These are phyloP conservation scores for Adelphocoris suturalis DNA, from an alignment of 2,888 invertebrate species.

Conservation along the genomic window DNA sequence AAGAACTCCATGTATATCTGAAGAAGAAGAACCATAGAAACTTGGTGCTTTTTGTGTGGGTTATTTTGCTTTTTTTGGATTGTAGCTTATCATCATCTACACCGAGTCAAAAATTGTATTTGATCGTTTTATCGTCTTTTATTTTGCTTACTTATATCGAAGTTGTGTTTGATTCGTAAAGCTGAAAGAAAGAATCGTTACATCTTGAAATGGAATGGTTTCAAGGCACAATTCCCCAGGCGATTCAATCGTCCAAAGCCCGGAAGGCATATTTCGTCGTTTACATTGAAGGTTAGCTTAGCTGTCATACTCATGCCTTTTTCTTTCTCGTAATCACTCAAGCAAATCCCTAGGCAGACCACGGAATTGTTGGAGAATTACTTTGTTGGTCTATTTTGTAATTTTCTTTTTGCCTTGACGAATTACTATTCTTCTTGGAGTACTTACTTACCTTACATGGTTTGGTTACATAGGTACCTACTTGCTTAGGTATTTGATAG, in stretches of 20 bases:
- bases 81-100: too few species aligned
- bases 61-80: too few species aligned
- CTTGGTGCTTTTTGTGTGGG: too few species aligned
- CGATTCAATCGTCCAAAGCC: constrained; percentile 69
- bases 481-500: too few species aligned
- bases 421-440: too few species aligned
- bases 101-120: too few species aligned
- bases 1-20: too few species aligned
- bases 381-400: background rate
- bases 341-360: background rate
- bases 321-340: background rate
- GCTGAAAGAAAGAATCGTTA: background rate
- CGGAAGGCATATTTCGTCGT: constrained; percentile 73
- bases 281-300: constrained; percentile 73
- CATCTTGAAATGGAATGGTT: constrained; percentile 73
- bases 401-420: background rate
- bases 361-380: too few species aligned
- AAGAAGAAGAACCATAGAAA: too few species aligned
- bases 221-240: constrained; percentile 72
- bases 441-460: too few species aligned
- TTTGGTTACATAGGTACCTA: too few species aligned
- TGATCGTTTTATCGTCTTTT: background rate
- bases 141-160: background rate
- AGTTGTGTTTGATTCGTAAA: background rate
- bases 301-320: too few species aligned